Evolutionary conservation across 2,797 vertebrate species (phyloP).

Genomic region (Microctenopoma lineatum): DNA sequence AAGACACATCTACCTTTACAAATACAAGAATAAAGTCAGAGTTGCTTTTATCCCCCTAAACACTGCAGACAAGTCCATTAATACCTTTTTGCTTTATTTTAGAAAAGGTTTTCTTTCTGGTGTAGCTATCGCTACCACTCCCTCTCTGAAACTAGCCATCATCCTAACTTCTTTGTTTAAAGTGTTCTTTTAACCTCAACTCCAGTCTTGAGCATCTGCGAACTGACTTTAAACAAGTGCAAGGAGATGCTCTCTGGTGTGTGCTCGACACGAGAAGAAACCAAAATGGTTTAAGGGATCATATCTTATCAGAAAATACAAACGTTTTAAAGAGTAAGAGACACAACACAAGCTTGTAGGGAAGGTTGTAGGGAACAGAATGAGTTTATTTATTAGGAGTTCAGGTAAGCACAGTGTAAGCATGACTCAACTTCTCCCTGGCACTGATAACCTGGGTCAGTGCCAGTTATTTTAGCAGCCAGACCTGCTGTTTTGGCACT

Average conservation of each 20-base stretch:
- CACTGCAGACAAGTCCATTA: not conserved
- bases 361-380: not conserved
- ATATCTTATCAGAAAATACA: not conserved
- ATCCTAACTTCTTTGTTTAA: slow-evolving; percentile 32
- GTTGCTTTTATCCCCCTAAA: slow-evolving; percentile 1
- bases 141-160: not conserved
- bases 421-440: not conserved
- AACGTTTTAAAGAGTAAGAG: not conserved
- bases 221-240: slow-evolving; percentile 36
- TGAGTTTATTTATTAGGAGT: not conserved
- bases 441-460: too few species aligned
- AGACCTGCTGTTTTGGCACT: too few species aligned
- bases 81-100: not conserved
- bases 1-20: not conserved
- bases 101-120: slow-evolving; percentile 12
- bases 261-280: not conserved
- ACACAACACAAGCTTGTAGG: too few species aligned
- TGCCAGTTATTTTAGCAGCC: too few species aligned
- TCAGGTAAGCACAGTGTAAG: not conserved
- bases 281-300: not conserved
- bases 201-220: slow-evolving; percentile 38
- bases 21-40: slow-evolving; percentile 23
- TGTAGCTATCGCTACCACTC: not conserved
- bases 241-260: slow-evolving; percentile 13
- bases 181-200: slow-evolving; percentile 34